Base-by-base conservation (phyloP, 1,140 invertebrate genomes). In the Neodiprion pinetum region DNA sequence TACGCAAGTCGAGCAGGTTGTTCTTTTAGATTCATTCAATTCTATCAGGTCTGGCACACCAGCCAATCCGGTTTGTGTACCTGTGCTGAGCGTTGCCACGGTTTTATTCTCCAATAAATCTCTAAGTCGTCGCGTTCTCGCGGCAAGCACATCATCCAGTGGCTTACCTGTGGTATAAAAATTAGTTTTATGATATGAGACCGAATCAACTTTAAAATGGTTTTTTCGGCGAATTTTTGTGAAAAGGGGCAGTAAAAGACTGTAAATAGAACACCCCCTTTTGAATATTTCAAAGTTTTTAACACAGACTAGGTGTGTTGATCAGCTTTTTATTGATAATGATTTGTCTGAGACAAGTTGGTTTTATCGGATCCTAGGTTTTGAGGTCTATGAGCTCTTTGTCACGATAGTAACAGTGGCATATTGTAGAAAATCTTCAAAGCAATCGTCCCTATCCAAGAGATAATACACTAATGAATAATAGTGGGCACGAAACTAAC, bases 41-140 rank as follows among this genome's bases (percentile, higher is more conserved):
- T 76, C 81, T 12, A 47, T 50, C 1, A 82, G 48, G 69, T 78
- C 76, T 0, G 50, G 73, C 17, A 82, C 73, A 12, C 75, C 81
- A 28, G 79, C 76, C 48, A 80, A 70, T 23, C 69, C 75, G 1
- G 81, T 82, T n/a, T 82, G 81, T 9, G 81, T 82, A 9, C 66
- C 70, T 23, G 70, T 21, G 0, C 75, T 77, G 47, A 76, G 67
- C 0, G 74, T 78, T 66, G 75, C 65, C 0, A 74, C 78, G 49
- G 75, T 61, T n/a, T 76, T 79, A n/a, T 74, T 76, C 7, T 21
- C 12, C 79, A 81, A 72, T n/a, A 67, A 76, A 9, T 74, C 72
- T 2, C 70, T 70, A 23, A 80, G 74, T 50, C 67, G 80, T 21
- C 71, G 72, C 40, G 69, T 81, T 47, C 80, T 75, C 70, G 61